Percentiles rank a stretch among this genome's conserved stretches.
Evolutionary conservation across 2,888 invertebrate species (phyloP).

Genomic region (Drosophila kanekoi): DNA sequence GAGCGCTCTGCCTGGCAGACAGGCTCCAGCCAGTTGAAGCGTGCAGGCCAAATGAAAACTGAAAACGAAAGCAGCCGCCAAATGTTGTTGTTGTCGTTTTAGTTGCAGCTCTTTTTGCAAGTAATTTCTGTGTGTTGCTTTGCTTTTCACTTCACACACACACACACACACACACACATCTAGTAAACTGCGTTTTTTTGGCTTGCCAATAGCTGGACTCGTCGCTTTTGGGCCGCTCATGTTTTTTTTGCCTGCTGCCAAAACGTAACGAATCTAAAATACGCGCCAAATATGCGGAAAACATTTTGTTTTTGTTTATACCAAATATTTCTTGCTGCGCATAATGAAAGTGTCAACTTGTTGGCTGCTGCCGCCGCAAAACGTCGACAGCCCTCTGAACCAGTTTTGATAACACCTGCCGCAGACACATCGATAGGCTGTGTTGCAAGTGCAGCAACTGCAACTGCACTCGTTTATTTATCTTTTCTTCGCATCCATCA

Average conservation of each 20-base stretch:
- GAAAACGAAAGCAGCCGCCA: slow-evolving; percentile 70
- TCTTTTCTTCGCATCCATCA: slow-evolving; percentile 11
- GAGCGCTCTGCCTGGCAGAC: slow-evolving; percentile 19
- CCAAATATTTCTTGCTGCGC: slow-evolving; percentile 2
- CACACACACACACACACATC: slow-evolving; percentile 17
- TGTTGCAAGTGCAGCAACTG: slow-evolving; percentile 20
- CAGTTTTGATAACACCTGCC: slow-evolving; percentile 55
- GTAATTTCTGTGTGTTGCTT: slow-evolving; percentile 63
- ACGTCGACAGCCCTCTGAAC: slow-evolving; percentile 50
- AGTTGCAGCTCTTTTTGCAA: slow-evolving; percentile 40
- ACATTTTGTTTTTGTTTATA: slow-evolving; percentile 26
- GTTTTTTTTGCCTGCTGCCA: slow-evolving; percentile 41
- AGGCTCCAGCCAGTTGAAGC: slow-evolving; percentile 71
- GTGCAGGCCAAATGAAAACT: slow-evolving; percentile 70
- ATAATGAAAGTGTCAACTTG: slow-evolving; percentile 78
- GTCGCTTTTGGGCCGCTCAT: slow-evolving; percentile 73
- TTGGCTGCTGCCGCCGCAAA: slow-evolving; percentile 13
- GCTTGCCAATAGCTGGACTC: slow-evolving; percentile 58
- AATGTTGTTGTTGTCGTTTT: slow-evolving; percentile 21
- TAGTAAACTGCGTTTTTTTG: slow-evolving; percentile 52
- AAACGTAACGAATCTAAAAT: slow-evolving; percentile 57
- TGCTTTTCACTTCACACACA: slow-evolving; percentile 73
- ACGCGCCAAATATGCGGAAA: slow-evolving; percentile 75
- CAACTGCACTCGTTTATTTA: slow-evolving; percentile 17
- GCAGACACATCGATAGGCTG: neutral